phyloP scores from a whole-genome alignment of 2,113 vertebrate genomes.

The Caracal caracal region DNA sequence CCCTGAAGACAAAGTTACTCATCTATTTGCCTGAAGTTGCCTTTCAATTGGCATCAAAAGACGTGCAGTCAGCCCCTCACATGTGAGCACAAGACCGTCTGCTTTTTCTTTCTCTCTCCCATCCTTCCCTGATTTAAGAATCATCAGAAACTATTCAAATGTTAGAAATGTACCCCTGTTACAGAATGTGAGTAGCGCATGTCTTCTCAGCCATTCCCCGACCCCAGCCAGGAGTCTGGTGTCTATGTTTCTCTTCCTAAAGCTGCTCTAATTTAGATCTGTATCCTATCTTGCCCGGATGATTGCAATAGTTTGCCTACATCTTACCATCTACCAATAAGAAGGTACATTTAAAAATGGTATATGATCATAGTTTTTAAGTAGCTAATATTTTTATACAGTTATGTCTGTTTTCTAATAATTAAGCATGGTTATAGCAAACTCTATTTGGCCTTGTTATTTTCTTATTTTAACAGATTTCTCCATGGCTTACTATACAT shows the following conservation, averaged over 20 bases:
- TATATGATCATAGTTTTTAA: neutral
- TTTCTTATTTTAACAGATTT: neutral
- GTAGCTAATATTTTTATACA: neutral
- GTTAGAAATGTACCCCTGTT: neutral
- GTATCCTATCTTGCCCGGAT: neutral
- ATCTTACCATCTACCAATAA: neutral
- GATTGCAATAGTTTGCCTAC: neutral
- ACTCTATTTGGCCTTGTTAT: neutral
- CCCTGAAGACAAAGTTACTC: neutral
- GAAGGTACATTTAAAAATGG: neutral
- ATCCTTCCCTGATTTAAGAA: neutral
- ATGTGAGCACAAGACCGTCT: fast-evolving
- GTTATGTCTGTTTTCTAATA: neutral
- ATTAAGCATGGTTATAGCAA: neutral
- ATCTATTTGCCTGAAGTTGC: neutral
- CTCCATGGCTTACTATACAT: neutral
- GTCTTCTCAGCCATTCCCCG: neutral
- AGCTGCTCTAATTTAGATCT: neutral
- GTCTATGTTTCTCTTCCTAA: neutral
- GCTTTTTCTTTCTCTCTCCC: neutral
- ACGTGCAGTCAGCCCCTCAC: neutral
- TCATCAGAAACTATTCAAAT: neutral
- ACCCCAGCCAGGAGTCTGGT: neutral
- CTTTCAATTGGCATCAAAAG: neutral
- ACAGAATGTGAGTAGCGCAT: fast-evolving